These are phyloP conservation scores for Paracentrotus lividus DNA, from an alignment of 53 echinoderm and acorn worm genomes.

Conservation along the genomic window DNA sequence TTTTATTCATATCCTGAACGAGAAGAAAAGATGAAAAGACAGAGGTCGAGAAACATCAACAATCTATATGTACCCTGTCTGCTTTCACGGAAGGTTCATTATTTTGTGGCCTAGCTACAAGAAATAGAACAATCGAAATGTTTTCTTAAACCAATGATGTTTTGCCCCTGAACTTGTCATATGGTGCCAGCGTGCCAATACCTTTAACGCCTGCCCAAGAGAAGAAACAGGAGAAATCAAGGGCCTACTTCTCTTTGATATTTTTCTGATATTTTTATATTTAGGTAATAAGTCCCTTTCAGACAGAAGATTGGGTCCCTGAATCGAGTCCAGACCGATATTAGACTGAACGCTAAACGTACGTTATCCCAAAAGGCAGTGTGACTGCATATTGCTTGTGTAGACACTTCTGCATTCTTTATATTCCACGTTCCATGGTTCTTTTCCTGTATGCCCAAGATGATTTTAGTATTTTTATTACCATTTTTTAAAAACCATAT, in stretches of 20 bases:
- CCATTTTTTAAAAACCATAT: no score
- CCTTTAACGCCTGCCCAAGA: background rate
- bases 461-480: no score
- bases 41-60: constrained; percentile 24
- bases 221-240: background rate
- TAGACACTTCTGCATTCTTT: no score
- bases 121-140: background rate
- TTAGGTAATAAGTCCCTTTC: background rate
- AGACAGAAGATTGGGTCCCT: no score
- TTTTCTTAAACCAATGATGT: constrained; percentile 31
- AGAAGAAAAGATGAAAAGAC: background rate
- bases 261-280: background rate
- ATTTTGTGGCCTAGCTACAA: constrained; percentile 12
- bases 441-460: no score
- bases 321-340: no score
- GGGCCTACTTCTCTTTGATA: background rate
- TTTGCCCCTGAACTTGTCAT: constrained; percentile 32
- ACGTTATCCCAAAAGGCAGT: no score
- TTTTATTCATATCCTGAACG: no score
- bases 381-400: no score
- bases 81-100: background rate
- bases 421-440: no score
- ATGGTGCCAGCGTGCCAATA: constrained; percentile 30
- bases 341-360: no score
- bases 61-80: background rate